phyloP scores from a whole-genome alignment of 2,888 invertebrate genomes.

The Mythimna loreyi region DNA sequence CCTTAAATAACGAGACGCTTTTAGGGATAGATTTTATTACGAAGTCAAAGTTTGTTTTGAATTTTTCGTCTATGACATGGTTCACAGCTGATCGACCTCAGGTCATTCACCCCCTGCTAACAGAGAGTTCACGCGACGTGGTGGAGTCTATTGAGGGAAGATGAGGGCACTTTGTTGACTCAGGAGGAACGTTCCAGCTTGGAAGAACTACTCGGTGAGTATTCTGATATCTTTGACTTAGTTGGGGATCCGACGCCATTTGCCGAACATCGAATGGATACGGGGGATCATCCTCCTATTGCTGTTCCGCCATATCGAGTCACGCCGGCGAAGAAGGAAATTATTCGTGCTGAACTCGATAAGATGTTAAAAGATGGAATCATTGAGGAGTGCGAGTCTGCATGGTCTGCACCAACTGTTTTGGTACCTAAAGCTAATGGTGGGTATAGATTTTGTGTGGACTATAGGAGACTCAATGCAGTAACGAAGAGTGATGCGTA shows the following conservation, averaged over 20 bases:
- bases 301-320: neutral
- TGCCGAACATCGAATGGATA: too few species aligned
- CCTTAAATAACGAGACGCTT: too few species aligned
- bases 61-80: too few species aligned
- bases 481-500: neutral
- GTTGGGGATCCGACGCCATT: neutral
- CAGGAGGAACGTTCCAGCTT: neutral
- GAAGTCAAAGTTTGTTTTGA: too few species aligned
- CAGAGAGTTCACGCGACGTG: neutral
- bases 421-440: neutral
- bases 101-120: neutral
- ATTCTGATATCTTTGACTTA: neutral
- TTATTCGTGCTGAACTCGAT: neutral
- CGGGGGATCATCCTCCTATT: neutral
- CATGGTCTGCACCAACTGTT: conserved; percentile 1
- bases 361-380: neutral
- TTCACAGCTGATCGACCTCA: conserved; percentile 1
- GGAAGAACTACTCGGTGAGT: neutral
- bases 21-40: too few species aligned
- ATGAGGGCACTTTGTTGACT: neutral
- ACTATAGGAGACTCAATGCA: neutral
- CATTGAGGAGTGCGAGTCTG: neutral
- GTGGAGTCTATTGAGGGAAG: neutral
- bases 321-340: neutral
- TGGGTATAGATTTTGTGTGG: neutral